A percentile compares a stretch with the other conserved stretches of the same genome.
These are phyloP conservation scores for Hypotaenidia philippensis DNA, from an alignment of 2,797 vertebrate genomes.

Conservation along the genomic window DNA sequence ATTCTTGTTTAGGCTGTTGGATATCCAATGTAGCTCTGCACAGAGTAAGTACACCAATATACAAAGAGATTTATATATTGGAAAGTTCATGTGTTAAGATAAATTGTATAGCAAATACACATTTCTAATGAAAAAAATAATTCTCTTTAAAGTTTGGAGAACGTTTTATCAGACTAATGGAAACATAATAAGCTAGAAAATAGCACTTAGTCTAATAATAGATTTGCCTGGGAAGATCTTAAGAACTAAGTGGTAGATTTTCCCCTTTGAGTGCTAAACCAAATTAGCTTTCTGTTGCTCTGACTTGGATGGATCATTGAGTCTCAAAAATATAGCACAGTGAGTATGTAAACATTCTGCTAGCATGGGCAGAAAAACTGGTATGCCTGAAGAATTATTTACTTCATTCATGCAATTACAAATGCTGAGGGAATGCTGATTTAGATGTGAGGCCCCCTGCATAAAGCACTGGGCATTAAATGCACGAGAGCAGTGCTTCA, in stretches of 20 bases:
- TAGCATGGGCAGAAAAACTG: not conserved
- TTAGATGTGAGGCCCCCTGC: slow-evolving; percentile 72
- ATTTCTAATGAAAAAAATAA: not conserved
- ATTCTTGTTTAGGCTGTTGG: not conserved
- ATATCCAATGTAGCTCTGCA: not conserved
- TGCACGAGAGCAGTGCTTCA: slow-evolving; percentile 83
- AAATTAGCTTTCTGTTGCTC: not conserved
- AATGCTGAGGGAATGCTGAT: slow-evolving; percentile 83
- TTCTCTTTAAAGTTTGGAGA: not conserved
- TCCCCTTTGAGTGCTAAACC: not conserved
- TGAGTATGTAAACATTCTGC: slow-evolving; percentile 10
- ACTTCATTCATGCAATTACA: slow-evolving; percentile 67
- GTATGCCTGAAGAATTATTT: slow-evolving; percentile 37
- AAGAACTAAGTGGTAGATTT: not conserved
- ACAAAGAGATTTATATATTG: not conserved
- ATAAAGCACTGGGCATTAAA: slow-evolving; percentile 81
- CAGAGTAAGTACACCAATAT: not conserved
- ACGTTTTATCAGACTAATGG: not conserved
- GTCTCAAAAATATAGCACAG: not conserved
- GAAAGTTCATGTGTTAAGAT: not conserved
- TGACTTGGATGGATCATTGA: not conserved
- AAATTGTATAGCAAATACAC: not conserved
- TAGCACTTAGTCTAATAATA: not conserved
- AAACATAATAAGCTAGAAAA: not conserved
- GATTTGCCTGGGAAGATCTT: not conserved